Conservation (phyloP, 2,888 invertebrate species). For the Hydriomena furcata region DNA sequence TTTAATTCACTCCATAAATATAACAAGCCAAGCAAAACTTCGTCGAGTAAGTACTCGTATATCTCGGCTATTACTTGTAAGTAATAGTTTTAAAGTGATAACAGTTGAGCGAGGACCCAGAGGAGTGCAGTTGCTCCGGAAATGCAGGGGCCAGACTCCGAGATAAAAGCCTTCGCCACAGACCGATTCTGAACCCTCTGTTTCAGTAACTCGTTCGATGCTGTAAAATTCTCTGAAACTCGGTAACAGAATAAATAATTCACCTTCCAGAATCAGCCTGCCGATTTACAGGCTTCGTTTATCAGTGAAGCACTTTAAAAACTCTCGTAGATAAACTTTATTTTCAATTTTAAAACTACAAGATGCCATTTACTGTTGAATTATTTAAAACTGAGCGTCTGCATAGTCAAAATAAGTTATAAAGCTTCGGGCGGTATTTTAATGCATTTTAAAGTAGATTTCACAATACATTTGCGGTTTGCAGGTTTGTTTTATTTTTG, state of each 20-base stretch:
- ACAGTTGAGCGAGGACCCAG: conserved; percentile 20
- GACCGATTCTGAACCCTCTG: neutral
- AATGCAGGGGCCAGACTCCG: conserved; percentile 40
- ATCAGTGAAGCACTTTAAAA: conserved; percentile 52
- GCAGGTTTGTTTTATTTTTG: neutral
- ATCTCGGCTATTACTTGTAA: conserved; percentile 20
- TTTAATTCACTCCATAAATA: conserved; percentile 15
- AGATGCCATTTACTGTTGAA: conserved; percentile 4
- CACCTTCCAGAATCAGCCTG: conserved; percentile 1
- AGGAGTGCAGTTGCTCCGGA: conserved; percentile 28
- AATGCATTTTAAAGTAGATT: conserved; percentile 17
- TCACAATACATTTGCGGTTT: conserved; percentile 10
- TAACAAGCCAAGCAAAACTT: conserved; percentile 15
- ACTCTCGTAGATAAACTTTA: conserved; percentile 30
- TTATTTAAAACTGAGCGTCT: conserved; percentile 2
- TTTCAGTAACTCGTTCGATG: neutral
- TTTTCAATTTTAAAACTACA: neutral
- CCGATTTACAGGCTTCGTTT: conserved; percentile 51
- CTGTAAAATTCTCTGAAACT: too few species aligned
- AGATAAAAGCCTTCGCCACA: conserved; percentile 48
- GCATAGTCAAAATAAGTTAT: too few species aligned
- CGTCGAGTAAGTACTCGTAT: conserved; percentile 9
- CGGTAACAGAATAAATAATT: neutral
- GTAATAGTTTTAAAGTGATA: conserved; percentile 28
- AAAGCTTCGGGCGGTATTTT: conserved; percentile 11